Evolutionary conservation across 2,888 invertebrate species (phyloP).

Genomic region (Schizotus pectinicornis): DNA sequence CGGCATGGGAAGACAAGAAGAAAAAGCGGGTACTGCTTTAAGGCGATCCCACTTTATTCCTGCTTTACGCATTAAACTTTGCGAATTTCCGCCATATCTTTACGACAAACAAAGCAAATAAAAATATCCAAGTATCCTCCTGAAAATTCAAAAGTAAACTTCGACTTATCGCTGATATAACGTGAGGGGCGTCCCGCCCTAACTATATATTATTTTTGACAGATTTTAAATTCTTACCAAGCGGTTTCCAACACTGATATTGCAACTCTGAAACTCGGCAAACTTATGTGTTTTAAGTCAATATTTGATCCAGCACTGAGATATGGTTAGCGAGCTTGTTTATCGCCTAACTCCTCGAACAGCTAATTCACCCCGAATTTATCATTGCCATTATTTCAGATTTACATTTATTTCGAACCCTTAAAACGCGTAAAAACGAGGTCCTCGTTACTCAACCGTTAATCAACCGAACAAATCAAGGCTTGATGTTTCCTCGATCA

Average conservation of each 20-base stretch:
- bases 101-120: constrained; percentile 24
- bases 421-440: background rate
- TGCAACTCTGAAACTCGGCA: constrained; percentile 16
- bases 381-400: background rate
- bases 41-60: constrained; percentile 27
- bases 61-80: constrained; percentile 25
- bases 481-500: background rate
- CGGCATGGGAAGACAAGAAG: constrained; percentile 31
- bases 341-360: constrained; percentile 11
- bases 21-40: constrained; percentile 20
- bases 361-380: background rate
- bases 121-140: constrained; percentile 29
- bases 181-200: constrained; percentile 13
- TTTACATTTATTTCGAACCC: background rate
- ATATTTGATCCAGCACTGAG: constrained; percentile 26
- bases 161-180: constrained; percentile 23
- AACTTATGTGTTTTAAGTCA: constrained; percentile 26
- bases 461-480: constrained; percentile 5
- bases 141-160: constrained; percentile 28
- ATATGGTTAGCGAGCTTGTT: constrained; percentile 14
- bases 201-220: constrained; percentile 31
- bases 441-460: background rate
- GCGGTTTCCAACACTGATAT: constrained; percentile 21
- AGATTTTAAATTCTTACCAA: constrained; percentile 30
- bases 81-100: constrained; percentile 25